phyloP scores from a whole-genome alignment of 2,797 vertebrate genomes.

The Uromys caudimaculatus region DNA sequence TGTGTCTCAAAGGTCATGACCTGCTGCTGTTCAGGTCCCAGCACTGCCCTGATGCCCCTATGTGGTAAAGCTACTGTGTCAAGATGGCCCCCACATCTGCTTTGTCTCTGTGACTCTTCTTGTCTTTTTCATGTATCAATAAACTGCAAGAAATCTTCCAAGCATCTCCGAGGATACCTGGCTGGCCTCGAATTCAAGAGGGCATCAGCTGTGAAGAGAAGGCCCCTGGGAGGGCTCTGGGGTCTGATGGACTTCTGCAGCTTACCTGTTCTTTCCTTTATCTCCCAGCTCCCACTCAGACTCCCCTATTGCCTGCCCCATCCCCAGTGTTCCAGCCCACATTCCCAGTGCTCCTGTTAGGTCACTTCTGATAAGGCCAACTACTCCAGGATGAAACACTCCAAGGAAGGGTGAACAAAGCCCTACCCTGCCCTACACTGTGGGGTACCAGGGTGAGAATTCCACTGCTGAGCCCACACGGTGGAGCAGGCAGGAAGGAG shows the following conservation, averaged over 20 bases:
- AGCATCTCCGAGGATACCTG: slow-evolving; percentile 24
- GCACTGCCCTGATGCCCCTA: background rate
- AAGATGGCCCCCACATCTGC: background rate
- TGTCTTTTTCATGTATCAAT: slow-evolving; percentile 61
- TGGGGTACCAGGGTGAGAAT: background rate
- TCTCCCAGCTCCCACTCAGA: background rate
- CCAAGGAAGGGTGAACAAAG: background rate
- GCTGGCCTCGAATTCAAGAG: background rate
- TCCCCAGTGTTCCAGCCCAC: background rate
- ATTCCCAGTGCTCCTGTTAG: background rate
- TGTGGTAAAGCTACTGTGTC: background rate
- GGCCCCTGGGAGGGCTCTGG: background rate
- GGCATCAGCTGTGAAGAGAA: background rate
- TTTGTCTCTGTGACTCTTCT: background rate
- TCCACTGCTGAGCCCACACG: no score
- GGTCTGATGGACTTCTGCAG: background rate
- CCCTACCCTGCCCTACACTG: background rate
- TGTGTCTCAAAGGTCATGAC: background rate
- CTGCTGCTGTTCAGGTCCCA: background rate
- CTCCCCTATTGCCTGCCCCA: background rate
- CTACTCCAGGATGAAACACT: background rate
- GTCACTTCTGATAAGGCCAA: background rate
- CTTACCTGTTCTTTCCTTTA: background rate
- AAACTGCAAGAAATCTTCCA: slow-evolving; percentile 65
- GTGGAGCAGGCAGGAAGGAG: background rate